Evolutionary conservation across 1,140 invertebrate species (phyloP).

Genomic region (Penaeus chinensis): DNA sequence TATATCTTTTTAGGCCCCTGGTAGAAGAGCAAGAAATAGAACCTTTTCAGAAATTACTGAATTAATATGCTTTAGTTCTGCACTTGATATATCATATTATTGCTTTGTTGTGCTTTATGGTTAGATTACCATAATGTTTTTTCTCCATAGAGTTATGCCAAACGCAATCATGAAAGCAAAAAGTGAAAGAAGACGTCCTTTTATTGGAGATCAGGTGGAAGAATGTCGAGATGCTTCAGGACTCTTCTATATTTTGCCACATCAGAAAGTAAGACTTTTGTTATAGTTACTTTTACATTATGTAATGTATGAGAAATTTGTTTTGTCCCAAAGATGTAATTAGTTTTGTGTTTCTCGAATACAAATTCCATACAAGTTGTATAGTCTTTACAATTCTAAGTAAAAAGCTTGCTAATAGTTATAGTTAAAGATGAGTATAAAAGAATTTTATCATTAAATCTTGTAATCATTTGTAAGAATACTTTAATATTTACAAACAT

Average conservation of each 20-base stretch:
- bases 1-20: no score
- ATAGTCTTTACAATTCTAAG: not conserved
- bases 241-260: conserved; percentile 92
- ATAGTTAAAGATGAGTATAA: no score
- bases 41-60: no score
- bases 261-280: conserved; percentile 79
- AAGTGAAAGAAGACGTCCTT: conserved; percentile 90
- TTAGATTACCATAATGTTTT: not conserved
- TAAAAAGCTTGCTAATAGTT: not conserved
- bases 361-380: not conserved
- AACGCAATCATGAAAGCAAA: conserved; percentile 99
- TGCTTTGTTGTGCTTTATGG: not conserved
- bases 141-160: conserved; percentile 78
- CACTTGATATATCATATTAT: no score
- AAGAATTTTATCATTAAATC: no score
- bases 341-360: conserved; percentile 17
- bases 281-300: not conserved
- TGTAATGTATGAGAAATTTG: not conserved
- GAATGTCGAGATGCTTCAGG: conserved; percentile 96
- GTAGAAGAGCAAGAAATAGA: no score
- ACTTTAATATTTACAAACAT: no score
- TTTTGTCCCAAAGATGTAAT: not conserved
- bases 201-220: conserved; percentile 93
- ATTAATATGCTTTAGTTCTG: no score
- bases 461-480: not conserved